A percentile compares a stretch with the other conserved stretches of the same genome.
These are phyloP conservation scores for Drosophila neutralis DNA, from an alignment of 2,888 invertebrate species.

Conservation along the genomic window DNA sequence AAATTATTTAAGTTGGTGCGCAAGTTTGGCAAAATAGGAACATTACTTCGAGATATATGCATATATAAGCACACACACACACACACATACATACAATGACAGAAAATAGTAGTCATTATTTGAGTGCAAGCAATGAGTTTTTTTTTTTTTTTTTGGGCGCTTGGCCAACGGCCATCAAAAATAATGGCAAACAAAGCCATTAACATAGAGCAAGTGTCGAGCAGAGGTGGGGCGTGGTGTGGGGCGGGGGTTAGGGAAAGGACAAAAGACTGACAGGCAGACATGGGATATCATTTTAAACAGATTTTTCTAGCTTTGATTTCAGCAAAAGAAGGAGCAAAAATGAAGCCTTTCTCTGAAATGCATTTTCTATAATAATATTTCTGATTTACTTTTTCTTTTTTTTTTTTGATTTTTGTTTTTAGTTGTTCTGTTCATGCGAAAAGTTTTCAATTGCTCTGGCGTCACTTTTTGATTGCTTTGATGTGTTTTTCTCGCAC, in stretches of 20 bases:
- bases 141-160: constrained; percentile 44
- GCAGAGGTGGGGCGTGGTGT: neutral
- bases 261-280: neutral
- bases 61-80: neutral
- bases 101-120: constrained; percentile 55
- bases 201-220: constrained; percentile 56
- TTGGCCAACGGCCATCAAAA: constrained; percentile 69
- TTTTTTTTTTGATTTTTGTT: constrained; percentile 17
- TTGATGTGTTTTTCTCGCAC: constrained; percentile 80
- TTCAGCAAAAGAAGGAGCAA: constrained; percentile 1
- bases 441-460: constrained; percentile 80
- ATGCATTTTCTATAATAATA: constrained; percentile 60
- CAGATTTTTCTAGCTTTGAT: constrained; percentile 42
- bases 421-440: constrained; percentile 52
- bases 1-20: constrained; percentile 72
- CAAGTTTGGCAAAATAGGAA: constrained; percentile 72
- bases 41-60: constrained; percentile 50
- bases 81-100: neutral
- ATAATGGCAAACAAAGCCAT: constrained; percentile 74
- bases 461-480: constrained; percentile 81
- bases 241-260: neutral
- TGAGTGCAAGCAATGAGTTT: constrained; percentile 50
- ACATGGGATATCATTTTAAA: constrained; percentile 47
- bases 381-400: constrained; percentile 27
- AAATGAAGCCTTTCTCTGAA: constrained; percentile 47